These are phyloP conservation scores for Rhizomys pruinosus DNA, from an alignment of 2,113 vertebrate genomes.

Conservation along the genomic window DNA sequence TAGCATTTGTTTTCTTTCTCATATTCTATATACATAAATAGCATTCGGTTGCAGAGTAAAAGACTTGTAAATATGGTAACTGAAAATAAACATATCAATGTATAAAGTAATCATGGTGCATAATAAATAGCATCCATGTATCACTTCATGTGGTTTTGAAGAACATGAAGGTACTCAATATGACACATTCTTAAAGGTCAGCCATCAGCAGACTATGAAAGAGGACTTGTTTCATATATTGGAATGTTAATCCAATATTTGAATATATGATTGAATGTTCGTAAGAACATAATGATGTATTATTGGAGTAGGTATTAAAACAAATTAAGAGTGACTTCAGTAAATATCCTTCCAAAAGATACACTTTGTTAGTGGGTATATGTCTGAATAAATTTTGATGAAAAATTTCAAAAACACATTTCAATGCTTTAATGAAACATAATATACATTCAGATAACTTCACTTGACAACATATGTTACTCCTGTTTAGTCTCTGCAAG, in stretches of 20 bases:
- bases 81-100: slow-evolving; percentile 1
- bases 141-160: not conserved
- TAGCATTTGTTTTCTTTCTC: not conserved
- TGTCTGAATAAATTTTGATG: slow-evolving; percentile 11
- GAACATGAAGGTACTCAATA: not conserved
- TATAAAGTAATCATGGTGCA: not conserved
- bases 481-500: not conserved
- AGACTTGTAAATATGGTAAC: slow-evolving; percentile 14
- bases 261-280: not conserved
- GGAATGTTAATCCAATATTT: not conserved
- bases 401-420: not conserved
- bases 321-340: slow-evolving; percentile 10
- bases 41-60: not conserved
- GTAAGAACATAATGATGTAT: not conserved
- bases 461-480: slow-evolving; percentile 2
- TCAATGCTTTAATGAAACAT: not conserved
- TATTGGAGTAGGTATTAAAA: slow-evolving; percentile 6
- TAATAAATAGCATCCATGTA: not conserved
- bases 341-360: not conserved
- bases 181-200: not conserved
- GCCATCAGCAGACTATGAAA: not conserved
- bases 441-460: not conserved
- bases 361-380: too few relatives aligned
- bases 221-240: slow-evolving; percentile 15
- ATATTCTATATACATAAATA: slow-evolving; percentile 30